Conservation (phyloP, 2,888 invertebrate genomes). For the Desoria tigrina region DNA sequence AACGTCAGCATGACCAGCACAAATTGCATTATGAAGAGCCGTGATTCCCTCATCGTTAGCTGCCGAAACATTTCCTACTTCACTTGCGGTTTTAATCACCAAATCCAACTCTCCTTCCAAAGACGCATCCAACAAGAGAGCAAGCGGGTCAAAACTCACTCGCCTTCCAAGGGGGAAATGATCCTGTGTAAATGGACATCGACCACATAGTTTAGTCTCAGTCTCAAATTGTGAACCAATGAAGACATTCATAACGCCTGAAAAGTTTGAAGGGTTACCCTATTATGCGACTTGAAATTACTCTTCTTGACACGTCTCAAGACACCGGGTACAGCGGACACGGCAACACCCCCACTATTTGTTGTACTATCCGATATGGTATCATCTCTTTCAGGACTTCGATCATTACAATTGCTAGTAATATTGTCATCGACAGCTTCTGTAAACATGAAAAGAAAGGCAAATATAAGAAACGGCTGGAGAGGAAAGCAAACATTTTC, state of each 20-base stretch:
- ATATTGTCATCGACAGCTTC: conserved; percentile 35
- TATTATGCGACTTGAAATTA: conserved; percentile 66
- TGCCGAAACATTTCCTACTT: conserved; percentile 75
- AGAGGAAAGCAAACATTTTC: conserved; percentile 1
- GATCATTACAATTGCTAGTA: conserved; percentile 29
- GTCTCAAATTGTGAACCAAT: too few relatives aligned
- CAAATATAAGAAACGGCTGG: too few relatives aligned
- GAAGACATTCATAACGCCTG: background rate
- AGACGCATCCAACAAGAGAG: conserved; percentile 92
- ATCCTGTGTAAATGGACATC: conserved; percentile 29
- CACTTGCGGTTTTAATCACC: conserved; percentile 87
- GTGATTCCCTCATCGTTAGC: conserved; percentile 99
- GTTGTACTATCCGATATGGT: conserved; percentile 52
- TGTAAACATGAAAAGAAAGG: conserved; percentile 7
- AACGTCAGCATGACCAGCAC: conserved; percentile 97
- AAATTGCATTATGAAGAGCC: conserved; percentile 98
- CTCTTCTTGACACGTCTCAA: conserved; percentile 76
- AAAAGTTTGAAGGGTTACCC: too few relatives aligned
- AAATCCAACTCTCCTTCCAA: conserved; percentile 96
- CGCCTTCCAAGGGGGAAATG: conserved; percentile 61
- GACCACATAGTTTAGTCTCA: too few relatives aligned
- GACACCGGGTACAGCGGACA: conserved; percentile 50
- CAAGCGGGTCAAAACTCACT: conserved; percentile 96
- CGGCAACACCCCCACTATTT: conserved; percentile 55
- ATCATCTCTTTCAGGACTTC: conserved; percentile 34